Conservation (phyloP, 2,888 invertebrate species). For the Steinernema hermaphroditum region DNA sequence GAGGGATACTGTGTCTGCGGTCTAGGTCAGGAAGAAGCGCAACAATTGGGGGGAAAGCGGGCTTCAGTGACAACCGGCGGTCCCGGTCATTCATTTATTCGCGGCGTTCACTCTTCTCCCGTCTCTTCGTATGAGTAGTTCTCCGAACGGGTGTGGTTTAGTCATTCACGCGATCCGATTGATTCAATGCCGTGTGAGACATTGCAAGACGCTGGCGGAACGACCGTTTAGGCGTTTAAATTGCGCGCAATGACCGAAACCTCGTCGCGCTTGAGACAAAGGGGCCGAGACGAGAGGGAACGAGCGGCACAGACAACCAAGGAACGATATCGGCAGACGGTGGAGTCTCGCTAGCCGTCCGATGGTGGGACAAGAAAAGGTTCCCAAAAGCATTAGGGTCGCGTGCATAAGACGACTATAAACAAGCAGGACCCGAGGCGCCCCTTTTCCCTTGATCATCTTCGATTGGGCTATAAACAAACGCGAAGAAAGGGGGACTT, state of each 20-base stretch:
- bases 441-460: neutral
- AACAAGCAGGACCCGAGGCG: constrained; percentile 26
- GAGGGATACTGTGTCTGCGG: too few species aligned
- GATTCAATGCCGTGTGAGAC: constrained; percentile 27
- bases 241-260: neutral
- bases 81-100: constrained; percentile 21
- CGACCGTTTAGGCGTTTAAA: neutral
- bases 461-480: constrained; percentile 25
- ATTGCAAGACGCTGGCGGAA: neutral
- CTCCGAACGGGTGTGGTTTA: constrained; percentile 26
- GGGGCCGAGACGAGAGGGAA: neutral
- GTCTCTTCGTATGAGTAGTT: constrained; percentile 25
- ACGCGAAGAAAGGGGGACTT: constrained; percentile 68
- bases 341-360: neutral
- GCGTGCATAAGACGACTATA: constrained; percentile 28
- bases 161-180: constrained; percentile 18
- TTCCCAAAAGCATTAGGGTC: constrained; percentile 21
- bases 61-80: constrained; percentile 9
- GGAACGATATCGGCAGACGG: neutral
- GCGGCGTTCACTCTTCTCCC: constrained; percentile 16
- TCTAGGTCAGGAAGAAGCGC: neutral
- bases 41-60: neutral
- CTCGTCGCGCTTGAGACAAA: constrained; percentile 4
- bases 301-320: neutral
- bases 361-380: neutral